Evolutionary conservation across 2,113 vertebrate species (phyloP).

Genomic region (Trichechus manatus): DNA sequence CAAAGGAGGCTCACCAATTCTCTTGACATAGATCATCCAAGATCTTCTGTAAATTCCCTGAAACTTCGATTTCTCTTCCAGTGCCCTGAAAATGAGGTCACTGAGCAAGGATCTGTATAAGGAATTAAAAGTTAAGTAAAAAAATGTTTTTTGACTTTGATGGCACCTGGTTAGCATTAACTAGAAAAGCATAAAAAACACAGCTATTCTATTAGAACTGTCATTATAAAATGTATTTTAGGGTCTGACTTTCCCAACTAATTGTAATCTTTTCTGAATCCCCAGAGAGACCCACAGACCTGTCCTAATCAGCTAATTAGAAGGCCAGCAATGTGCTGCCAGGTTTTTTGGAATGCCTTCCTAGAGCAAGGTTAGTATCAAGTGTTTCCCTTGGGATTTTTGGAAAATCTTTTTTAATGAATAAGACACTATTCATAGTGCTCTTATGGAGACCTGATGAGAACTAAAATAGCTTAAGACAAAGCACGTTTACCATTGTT

Average conservation of each 20-base stretch:
- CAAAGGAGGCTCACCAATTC: background rate
- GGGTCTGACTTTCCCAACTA: slow-evolving; percentile 33
- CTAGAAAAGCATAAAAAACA: slow-evolving; percentile 9
- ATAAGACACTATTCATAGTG: background rate
- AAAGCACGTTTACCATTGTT: background rate
- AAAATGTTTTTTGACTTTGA: slow-evolving; percentile 50
- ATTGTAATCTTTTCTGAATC: slow-evolving; percentile 58
- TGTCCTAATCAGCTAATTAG: slow-evolving; percentile 55
- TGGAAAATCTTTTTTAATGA: slow-evolving; percentile 64
- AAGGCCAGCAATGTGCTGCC: background rate
- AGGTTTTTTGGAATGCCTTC: background rate
- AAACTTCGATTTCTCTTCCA: background rate
- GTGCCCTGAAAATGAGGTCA: slow-evolving; percentile 5
- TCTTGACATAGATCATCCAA: background rate
- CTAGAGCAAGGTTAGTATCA: background rate
- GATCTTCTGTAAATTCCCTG: background rate
- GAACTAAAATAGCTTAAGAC: background rate
- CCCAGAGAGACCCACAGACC: background rate
- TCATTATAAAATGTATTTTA: slow-evolving; percentile 12
- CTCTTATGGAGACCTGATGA: background rate
- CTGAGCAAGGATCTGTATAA: background rate
- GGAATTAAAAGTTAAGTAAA: slow-evolving; percentile 55
- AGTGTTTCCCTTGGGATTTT: background rate
- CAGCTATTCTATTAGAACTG: slow-evolving; percentile 61
- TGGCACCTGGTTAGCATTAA: slow-evolving; percentile 44